Evolutionary conservation across 2,797 vertebrate genomes (phyloP), one percentile per base, ranked within the genome.

Genomic region (Tangara arthus): DNA sequence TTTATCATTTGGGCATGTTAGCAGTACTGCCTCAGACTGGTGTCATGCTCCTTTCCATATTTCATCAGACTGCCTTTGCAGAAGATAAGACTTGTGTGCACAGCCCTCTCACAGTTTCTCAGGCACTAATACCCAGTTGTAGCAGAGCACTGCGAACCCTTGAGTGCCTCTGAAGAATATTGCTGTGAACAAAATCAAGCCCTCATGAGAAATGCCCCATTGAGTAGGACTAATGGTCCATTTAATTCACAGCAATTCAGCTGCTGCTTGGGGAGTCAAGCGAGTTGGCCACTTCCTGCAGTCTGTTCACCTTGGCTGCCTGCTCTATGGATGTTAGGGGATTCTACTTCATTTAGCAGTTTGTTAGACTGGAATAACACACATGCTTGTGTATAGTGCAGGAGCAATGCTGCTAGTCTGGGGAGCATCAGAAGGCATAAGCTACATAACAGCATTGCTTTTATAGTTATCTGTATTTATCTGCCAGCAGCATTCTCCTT

Each of bases 241-340:
- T 65, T 91, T 93, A 92, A 90, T 90, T 81, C 77, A 57, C 15
- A 16, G 57, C 82, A 91, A 57, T 86, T 94, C 86, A 63, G 66
- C 80, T 70, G 64, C 85, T 49, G 61, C 70, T 7, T 65, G 24
- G 59, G 39, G 60, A 94, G 28, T 15, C 32, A 5, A 68, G 50
- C 0, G 1, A 69, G 27, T 28, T 56, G 61, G 47, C 52, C 0
- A 2, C 37, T 61, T 80, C 75, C 70, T 63, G 26, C n/a, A 79
- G 15, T 44, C 63, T 63, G n/a, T 70, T 90, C 59, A 37, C 37
- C 52, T 73, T 50, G 24, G 2, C 60, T 91, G 87, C 71, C 60
- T 70, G 28, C 59, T 79, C 20, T 21, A 6, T 47, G 12, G 1
- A 14, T 35, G 15, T 55, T 16, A 39, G 26, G 21, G 49, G 37